Percentiles rank a stretch among this genome's conserved stretches.
Evolutionary conservation across 92 coral and sea anemone genomes (phyloP).

Genomic region (Porites evermanni): DNA sequence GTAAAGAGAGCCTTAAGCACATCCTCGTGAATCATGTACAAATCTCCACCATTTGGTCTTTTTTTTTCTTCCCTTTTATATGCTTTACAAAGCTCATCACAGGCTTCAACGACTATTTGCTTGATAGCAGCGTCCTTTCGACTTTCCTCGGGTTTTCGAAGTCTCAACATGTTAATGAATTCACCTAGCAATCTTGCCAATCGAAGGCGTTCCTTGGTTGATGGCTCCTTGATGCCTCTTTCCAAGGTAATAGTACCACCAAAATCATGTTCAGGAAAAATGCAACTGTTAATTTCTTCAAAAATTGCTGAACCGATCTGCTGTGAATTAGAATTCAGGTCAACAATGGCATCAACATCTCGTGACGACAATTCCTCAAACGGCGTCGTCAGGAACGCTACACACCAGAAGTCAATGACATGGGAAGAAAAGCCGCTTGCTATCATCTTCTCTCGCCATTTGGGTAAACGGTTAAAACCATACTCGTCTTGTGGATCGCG

Average conservation of each 20-base stretch:
- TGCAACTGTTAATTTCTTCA: slow-evolving; percentile 25
- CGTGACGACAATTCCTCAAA: slow-evolving; percentile 35
- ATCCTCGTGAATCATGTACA: slow-evolving; percentile 52
- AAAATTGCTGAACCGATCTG: slow-evolving; percentile 18
- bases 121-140: slow-evolving; percentile 24
- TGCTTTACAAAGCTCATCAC: slow-evolving; percentile 30
- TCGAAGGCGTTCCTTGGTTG: slow-evolving; percentile 51
- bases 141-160: slow-evolving; percentile 21
- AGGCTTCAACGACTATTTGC: slow-evolving; percentile 45
- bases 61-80: background rate
- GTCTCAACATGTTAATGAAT: slow-evolving; percentile 38
- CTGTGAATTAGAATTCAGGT: slow-evolving; percentile 45
- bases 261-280: slow-evolving; percentile 36
- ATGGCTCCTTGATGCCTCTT: background rate
- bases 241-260: background rate
- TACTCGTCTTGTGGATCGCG: slow-evolving; percentile 38
- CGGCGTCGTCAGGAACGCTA: slow-evolving; percentile 43
- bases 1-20: slow-evolving; percentile 42
- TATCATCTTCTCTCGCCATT: slow-evolving; percentile 65
- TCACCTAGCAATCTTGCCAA: slow-evolving; percentile 70
- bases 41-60: background rate
- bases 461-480: slow-evolving; percentile 53
- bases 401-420: slow-evolving; percentile 71
- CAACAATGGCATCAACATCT: slow-evolving; percentile 67
- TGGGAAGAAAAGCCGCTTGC: slow-evolving; percentile 40